A percentile compares a stretch with the other conserved stretches of the same genome.
phyloP scores from a whole-genome alignment of 1,140 invertebrate species.

The Drosophila busckii region DNA sequence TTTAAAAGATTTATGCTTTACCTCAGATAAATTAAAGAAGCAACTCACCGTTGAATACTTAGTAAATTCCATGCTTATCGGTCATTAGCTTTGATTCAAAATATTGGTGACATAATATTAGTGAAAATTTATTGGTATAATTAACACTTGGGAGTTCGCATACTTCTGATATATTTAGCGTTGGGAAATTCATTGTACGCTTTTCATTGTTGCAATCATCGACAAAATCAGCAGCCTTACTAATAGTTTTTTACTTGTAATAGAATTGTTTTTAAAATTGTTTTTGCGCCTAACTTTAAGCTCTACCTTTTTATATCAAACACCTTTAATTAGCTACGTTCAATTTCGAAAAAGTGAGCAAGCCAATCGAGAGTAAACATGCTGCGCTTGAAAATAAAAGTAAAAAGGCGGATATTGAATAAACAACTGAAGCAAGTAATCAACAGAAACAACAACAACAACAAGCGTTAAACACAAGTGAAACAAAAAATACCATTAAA shows the following conservation, averaged over 20 bases:
- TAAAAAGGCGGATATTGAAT: conserved; percentile 63
- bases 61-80: too few species aligned
- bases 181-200: too few species aligned
- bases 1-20: too few species aligned
- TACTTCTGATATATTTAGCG: too few species aligned
- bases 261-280: not conserved
- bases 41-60: too few species aligned
- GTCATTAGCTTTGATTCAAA: too few species aligned
- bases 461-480: conserved; percentile 26
- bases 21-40: too few species aligned
- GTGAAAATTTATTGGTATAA: too few species aligned
- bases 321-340: conserved; percentile 16
- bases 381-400: conserved; percentile 13
- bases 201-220: too few species aligned
- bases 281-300: not conserved
- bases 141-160: too few species aligned
- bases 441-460: conserved; percentile 44
- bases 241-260: not conserved
- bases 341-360: conserved; percentile 57
- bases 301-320: not conserved
- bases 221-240: not conserved
- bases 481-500: conserved; percentile 11
- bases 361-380: conserved; percentile 52
- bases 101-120: too few species aligned
- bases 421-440: conserved; percentile 68